Percentiles rank a stretch among this genome's conserved stretches.
phyloP scores from a whole-genome alignment of 2,797 vertebrate species.

The Perdix hodgsoniae region DNA sequence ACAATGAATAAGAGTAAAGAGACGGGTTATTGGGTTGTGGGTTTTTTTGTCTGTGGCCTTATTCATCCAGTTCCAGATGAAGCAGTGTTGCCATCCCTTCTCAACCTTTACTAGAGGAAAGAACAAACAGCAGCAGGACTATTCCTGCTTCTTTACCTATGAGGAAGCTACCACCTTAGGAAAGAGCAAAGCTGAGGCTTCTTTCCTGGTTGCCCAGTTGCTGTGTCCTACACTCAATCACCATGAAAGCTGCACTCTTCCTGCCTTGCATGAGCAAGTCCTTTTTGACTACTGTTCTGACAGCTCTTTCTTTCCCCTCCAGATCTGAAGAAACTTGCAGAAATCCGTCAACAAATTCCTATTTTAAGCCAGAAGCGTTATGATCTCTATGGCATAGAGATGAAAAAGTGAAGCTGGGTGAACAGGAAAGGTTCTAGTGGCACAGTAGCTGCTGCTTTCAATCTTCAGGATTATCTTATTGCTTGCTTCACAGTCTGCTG shows the following conservation, averaged over 20 bases:
- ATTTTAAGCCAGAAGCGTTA: constrained; percentile 87
- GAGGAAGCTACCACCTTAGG: background rate
- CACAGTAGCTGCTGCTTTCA: background rate
- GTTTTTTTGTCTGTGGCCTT: background rate
- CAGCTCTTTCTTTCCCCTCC: constrained; percentile 31
- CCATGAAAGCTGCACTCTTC: background rate
- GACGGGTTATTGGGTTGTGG: too few relatives aligned
- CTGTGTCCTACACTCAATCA: background rate
- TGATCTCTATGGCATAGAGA: constrained; percentile 88
- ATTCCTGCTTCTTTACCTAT: background rate
- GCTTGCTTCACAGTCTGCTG: background rate
- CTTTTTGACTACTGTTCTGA: background rate
- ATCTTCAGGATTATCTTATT: background rate
- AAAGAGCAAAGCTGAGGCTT: background rate
- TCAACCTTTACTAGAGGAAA: background rate
- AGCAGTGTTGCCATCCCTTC: background rate
- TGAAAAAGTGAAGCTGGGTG: constrained; percentile 64
- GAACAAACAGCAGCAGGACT: background rate
- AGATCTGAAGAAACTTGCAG: constrained; percentile 92
- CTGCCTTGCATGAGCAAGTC: background rate
- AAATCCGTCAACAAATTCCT: constrained; percentile 94
- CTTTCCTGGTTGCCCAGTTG: background rate
- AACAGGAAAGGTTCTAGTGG: background rate
- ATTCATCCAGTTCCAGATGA: background rate
- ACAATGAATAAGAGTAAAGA: background rate